Evolutionary conservation across 2,797 vertebrate species (phyloP), one percentile per base, ranked within the genome.

Genomic region (Lemur catta): DNA sequence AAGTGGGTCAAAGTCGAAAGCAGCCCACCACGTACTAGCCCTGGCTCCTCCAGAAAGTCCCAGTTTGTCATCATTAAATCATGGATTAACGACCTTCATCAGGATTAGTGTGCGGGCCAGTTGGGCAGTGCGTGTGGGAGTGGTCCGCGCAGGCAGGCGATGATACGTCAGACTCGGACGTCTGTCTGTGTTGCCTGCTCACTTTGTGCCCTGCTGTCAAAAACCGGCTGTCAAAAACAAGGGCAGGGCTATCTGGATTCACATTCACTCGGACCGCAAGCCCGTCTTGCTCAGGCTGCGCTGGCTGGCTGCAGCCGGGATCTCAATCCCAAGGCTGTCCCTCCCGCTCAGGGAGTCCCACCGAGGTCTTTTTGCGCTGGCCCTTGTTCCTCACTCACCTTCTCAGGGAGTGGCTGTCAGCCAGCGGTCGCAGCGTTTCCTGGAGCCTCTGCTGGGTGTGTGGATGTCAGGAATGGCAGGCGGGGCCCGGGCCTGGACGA

Each of bases 211-310:
- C 11, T 18, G 69, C 1, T 9, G 18, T 38, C 38, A 38, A 38
- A 38, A 38, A 30, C 17, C 0, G 3, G 79, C 0, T 2, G 10
- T 59, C 55, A 1, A 55, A 28, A 15, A 28, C 1, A 9, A 55
- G 55, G 35, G 12, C 46, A 17, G 10, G 57, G 57, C 26, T 28
- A 5, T 46, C n/a, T 26, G 61, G 69, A 28, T 7, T n/a, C 28
- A 24, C 1, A 6, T 33, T 69, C 18, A 3, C 41, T 61, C 5
- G 10, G 46, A 28, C 22, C 35, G 14, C 30, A 12, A 59, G 10
- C 57, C 12, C 8, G 26, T 28, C 57, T 28, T 11, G 57, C 24
- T 26, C 26, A 28, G 57, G 57, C 57, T 1, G 57, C 26, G 57
- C 57, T 59, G 57, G 57, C 26, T 26, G 26, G 24, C 57, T 11